Evolutionary conservation across 2,797 vertebrate genomes (phyloP).

Genomic region (Dendrocincla tyrannina): DNA sequence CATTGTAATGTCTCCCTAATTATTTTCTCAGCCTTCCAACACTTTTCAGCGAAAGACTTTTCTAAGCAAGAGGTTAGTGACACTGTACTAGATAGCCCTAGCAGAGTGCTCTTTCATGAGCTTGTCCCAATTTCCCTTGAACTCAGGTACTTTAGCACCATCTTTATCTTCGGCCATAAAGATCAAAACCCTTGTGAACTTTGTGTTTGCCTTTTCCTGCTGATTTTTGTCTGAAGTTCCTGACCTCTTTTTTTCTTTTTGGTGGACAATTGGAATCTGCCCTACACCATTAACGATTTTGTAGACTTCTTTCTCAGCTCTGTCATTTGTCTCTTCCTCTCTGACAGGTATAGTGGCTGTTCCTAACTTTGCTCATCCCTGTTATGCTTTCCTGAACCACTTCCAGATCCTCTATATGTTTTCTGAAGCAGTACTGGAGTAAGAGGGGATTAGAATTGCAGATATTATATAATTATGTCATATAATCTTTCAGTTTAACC

Average conservation of each 20-base stretch:
- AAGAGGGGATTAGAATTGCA: not conserved
- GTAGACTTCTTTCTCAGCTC: not conserved
- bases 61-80: not conserved
- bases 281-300: not conserved
- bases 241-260: not conserved
- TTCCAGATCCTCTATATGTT: not conserved
- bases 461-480: not conserved
- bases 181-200: not conserved
- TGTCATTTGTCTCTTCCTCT: not conserved
- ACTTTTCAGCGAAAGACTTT: not conserved
- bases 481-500: not conserved
- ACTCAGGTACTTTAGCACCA: not conserved
- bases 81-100: not conserved
- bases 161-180: not conserved
- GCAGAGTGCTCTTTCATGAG: not conserved
- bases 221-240: not conserved
- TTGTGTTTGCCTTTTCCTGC: not conserved
- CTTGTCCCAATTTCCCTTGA: not conserved
- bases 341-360: not conserved
- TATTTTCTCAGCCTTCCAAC: not conserved
- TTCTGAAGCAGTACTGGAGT: not conserved
- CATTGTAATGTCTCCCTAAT: not conserved
- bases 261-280: not conserved
- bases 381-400: not conserved
- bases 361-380: not conserved